phyloP scores from a whole-genome alignment of 2,113 vertebrate species.

The human region DNA sequence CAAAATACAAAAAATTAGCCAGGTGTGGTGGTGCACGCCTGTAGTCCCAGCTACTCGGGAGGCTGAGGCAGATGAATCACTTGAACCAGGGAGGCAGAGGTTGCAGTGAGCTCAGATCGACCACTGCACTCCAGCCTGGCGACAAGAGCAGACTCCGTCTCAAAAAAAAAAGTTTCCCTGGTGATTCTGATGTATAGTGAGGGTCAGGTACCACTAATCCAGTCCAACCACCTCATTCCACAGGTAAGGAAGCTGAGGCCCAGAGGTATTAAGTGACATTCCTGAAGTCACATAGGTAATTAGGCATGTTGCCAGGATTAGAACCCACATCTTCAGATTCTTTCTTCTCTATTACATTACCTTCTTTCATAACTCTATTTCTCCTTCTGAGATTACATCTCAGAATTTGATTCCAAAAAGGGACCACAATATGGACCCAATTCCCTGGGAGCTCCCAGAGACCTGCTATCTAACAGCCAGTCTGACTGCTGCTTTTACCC shows the following conservation, averaged over 20 bases:
- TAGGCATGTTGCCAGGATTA: neutral
- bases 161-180: too few relatives aligned
- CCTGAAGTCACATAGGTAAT: neutral
- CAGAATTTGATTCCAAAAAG: neutral
- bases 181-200: neutral
- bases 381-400: slow-evolving; percentile 28
- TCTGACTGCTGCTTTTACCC: neutral
- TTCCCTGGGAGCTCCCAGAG: neutral
- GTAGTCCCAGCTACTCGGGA: too few relatives aligned
- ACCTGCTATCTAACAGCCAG: neutral
- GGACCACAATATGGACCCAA: neutral
- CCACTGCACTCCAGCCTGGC: too few relatives aligned
- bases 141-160: too few relatives aligned
- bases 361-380: neutral
- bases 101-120: too few relatives aligned
- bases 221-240: neutral
- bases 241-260: neutral
- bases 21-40: too few relatives aligned
- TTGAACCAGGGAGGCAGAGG: too few relatives aligned
- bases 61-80: too few relatives aligned
- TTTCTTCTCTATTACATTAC: neutral
- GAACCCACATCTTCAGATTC: neutral
- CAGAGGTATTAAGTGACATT: neutral
- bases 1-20: too few relatives aligned
- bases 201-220: neutral